Conservation (phyloP, 2,888 invertebrate genomes). For the Papilio elwesi region DNA sequence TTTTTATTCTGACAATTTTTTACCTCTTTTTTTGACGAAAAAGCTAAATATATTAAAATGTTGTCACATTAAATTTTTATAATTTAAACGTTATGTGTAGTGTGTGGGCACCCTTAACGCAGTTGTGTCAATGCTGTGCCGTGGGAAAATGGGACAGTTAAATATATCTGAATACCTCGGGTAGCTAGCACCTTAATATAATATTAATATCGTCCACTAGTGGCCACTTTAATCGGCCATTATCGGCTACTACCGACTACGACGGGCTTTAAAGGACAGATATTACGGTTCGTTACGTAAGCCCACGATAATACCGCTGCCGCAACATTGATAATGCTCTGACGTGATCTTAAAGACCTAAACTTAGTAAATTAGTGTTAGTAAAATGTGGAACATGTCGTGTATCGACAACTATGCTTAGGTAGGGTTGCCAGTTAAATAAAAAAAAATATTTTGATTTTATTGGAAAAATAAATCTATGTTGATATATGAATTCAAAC, state of each 20-base stretch:
- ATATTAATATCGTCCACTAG: slow-evolving; percentile 21
- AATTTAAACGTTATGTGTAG: slow-evolving; percentile 15
- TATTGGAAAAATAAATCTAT: no score
- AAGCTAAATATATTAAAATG: no score
- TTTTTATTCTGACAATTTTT: no score
- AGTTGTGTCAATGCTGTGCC: slow-evolving; percentile 51
- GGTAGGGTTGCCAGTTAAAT: neutral
- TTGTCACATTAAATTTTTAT: neutral
- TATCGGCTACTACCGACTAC: slow-evolving; percentile 5
- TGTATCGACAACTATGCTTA: neutral
- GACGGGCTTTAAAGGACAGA: neutral
- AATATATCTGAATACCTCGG: slow-evolving; percentile 54
- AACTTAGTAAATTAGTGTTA: neutral
- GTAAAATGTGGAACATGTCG: neutral
- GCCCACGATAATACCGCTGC: slow-evolving; percentile 12
- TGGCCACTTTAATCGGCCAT: slow-evolving; percentile 17
- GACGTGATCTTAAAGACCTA: neutral
- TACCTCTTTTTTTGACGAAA: no score
- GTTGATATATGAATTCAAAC: no score
- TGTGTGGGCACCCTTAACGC: slow-evolving; percentile 47
- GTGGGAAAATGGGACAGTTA: slow-evolving; percentile 73
- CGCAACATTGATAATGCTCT: slow-evolving; percentile 10
- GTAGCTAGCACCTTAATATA: slow-evolving; percentile 30
- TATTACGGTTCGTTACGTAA: slow-evolving; percentile 14
- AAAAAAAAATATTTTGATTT: no score